A percentile compares a stretch with the other conserved stretches of the same genome.
These are phyloP conservation scores for Oncorhynchus kisutch DNA, from an alignment of 2,113 vertebrate species.

Conservation along the genomic window DNA sequence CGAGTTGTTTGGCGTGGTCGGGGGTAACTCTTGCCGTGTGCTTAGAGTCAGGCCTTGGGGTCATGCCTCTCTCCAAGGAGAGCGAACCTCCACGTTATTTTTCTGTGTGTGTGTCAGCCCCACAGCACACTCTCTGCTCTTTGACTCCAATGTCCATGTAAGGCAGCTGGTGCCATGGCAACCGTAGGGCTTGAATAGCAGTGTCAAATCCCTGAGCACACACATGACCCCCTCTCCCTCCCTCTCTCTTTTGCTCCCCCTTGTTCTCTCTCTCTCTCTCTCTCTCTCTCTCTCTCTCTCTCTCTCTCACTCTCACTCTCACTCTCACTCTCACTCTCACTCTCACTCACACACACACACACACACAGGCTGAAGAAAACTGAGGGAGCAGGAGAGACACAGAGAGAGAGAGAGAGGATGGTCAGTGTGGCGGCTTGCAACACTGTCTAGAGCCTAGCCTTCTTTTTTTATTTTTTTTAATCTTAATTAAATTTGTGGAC, in stretches of 20 bases:
- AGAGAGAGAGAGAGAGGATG: constrained; percentile 7
- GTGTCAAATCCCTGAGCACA: constrained; percentile 78
- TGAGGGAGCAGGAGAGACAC: constrained; percentile 22
- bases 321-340: constrained; percentile 25
- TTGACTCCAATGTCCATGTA: constrained; percentile 80
- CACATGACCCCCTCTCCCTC: constrained; percentile 54
- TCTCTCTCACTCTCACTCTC: constrained; percentile 6
- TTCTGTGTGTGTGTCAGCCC: constrained; percentile 36
- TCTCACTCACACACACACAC: constrained; percentile 41
- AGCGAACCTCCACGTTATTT: constrained; percentile 3
- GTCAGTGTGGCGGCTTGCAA: constrained; percentile 27
- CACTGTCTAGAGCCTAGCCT: constrained; percentile 34
- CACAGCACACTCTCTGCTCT: constrained; percentile 75
- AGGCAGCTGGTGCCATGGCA: constrained; percentile 76
- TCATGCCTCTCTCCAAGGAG: constrained; percentile 56
- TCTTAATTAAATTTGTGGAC: constrained; percentile 58
- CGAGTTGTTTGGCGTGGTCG: constrained; percentile 45
- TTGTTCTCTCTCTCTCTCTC: constrained; percentile 43
- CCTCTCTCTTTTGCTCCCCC: constrained; percentile 24
- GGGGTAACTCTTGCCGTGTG: constrained; percentile 1
- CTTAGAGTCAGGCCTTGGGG: constrained; percentile 50
- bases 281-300: constrained; percentile 7
- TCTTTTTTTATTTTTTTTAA: constrained; percentile 25
- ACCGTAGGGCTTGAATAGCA: constrained; percentile 78
- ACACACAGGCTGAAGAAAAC: constrained; percentile 51